These are phyloP conservation scores for Hystrix cristata DNA, from an alignment of 2,113 vertebrate species.

Conservation along the genomic window DNA sequence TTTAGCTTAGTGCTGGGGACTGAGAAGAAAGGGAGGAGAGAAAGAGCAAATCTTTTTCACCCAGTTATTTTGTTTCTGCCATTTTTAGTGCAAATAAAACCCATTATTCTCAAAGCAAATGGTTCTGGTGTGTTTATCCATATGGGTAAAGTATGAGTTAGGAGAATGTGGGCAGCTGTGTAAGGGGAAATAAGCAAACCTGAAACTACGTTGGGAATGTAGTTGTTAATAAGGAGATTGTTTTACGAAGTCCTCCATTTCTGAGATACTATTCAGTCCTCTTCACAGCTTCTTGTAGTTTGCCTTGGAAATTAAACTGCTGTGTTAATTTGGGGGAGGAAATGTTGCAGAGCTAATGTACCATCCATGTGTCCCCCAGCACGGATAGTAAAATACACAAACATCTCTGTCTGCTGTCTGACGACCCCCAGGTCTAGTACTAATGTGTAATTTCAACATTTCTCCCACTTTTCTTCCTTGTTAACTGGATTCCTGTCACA, in stretches of 20 bases:
- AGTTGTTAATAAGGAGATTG: slow-evolving; percentile 52
- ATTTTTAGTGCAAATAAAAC: slow-evolving; percentile 70
- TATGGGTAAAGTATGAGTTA: slow-evolving; percentile 70
- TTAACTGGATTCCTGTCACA: neutral
- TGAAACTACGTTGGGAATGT: slow-evolving; percentile 54
- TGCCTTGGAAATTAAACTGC: slow-evolving; percentile 18
- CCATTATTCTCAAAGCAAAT: slow-evolving; percentile 74
- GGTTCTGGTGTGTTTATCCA: slow-evolving; percentile 76
- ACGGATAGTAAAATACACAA: neutral
- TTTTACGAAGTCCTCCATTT: slow-evolving; percentile 51
- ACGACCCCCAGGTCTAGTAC: neutral
- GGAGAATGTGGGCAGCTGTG: slow-evolving; percentile 74
- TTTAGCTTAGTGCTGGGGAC: slow-evolving; percentile 16
- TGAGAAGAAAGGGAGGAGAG: slow-evolving; percentile 22
- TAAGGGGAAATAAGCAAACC: slow-evolving; percentile 63
- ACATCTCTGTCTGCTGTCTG: neutral
- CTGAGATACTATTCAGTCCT: slow-evolving; percentile 41
- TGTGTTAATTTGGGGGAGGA: slow-evolving; percentile 44
- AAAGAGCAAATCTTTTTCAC: slow-evolving; percentile 21
- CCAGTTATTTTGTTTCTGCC: slow-evolving; percentile 24
- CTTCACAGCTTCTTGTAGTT: neutral
- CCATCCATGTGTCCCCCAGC: neutral
- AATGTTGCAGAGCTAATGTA: neutral
- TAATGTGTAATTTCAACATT: neutral
- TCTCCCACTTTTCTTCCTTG: neutral